Conservation (phyloP, 2,888 invertebrate genomes). For the Peribatodes rhomboidaria region DNA sequence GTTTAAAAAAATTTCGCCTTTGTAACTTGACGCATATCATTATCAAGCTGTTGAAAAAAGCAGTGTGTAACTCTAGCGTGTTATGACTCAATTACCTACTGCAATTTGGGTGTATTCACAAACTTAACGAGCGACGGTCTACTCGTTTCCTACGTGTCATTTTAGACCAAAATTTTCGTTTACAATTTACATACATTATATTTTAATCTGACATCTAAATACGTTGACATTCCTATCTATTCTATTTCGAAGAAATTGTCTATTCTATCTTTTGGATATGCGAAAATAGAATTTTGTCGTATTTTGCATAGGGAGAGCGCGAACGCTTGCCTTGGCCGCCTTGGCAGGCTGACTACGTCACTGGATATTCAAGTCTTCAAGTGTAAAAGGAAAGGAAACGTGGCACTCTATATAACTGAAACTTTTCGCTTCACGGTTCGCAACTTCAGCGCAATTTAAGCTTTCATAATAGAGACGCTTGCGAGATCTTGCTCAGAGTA, state of each 20-base stretch:
- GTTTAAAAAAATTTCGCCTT: constrained; percentile 10
- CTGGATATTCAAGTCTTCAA: constrained; percentile 38
- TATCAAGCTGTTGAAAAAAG: not conserved
- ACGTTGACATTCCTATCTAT: no score
- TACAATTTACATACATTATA: no score
- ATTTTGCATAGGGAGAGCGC: not conserved
- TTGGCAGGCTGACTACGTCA: constrained; percentile 23
- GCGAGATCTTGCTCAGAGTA: constrained; percentile 33
- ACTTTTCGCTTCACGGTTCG: constrained; percentile 69
- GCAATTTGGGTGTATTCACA: constrained; percentile 10
- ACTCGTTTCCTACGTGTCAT: no score
- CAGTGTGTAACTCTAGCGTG: constrained; percentile 9
- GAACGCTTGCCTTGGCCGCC: constrained; percentile 11
- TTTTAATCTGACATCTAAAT: no score
- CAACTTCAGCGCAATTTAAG: constrained; percentile 68
- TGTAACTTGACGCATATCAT: constrained; percentile 12
- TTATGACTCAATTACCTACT: constrained; percentile 17
- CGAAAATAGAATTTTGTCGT: not conserved
- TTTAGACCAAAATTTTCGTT: no score
- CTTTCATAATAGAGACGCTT: constrained; percentile 65
- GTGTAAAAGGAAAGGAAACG: constrained; percentile 50
- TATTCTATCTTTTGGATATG: not conserved
- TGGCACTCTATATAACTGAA: constrained; percentile 58
- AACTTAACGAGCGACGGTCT: not conserved
- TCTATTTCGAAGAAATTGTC: not conserved